Conservation (phyloP, 2,888 invertebrate species). For the Ectemnius lituratus region DNA sequence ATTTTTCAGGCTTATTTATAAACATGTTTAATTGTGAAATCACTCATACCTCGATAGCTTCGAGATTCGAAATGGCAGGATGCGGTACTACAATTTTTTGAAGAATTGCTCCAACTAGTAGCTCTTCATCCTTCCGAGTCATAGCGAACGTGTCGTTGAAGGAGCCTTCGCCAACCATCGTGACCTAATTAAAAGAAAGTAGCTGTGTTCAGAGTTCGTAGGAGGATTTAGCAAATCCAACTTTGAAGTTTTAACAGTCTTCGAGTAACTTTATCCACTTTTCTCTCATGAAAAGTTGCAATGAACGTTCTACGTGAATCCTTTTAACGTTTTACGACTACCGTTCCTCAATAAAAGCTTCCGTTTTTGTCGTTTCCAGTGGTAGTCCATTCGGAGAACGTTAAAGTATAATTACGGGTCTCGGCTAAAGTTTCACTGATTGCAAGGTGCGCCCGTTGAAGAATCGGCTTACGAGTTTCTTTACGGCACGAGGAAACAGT, state of each 20-base stretch:
- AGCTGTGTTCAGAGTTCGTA: too few relatives aligned
- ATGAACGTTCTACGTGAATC: too few relatives aligned
- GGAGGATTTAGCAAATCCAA: too few relatives aligned
- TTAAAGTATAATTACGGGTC: not conserved
- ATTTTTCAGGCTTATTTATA: too few relatives aligned
- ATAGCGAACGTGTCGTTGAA: conserved; percentile 94
- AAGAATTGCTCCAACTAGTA: conserved; percentile 85
- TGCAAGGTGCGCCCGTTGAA: not conserved
- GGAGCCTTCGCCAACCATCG: conserved; percentile 88
- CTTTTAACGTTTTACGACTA: too few relatives aligned
- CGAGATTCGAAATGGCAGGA: conserved; percentile 87
- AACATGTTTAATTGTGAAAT: conserved; percentile 11
- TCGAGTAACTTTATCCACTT: too few relatives aligned
- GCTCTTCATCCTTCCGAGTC: conserved; percentile 89
- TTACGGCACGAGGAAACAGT: not conserved
- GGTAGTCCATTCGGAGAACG: not conserved
- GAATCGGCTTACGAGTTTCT: not conserved
- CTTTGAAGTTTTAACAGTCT: too few relatives aligned
- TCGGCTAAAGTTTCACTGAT: not conserved
- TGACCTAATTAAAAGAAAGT: conserved; percentile 79
- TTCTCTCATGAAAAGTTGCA: too few relatives aligned
- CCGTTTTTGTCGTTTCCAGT: too few relatives aligned
- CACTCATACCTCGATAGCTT: conserved; percentile 72
- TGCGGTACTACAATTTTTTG: conserved; percentile 93
- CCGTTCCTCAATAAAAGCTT: too few relatives aligned